phyloP scores from a whole-genome alignment of 2,113 vertebrate species.

The Xenopus tropicalis region DNA sequence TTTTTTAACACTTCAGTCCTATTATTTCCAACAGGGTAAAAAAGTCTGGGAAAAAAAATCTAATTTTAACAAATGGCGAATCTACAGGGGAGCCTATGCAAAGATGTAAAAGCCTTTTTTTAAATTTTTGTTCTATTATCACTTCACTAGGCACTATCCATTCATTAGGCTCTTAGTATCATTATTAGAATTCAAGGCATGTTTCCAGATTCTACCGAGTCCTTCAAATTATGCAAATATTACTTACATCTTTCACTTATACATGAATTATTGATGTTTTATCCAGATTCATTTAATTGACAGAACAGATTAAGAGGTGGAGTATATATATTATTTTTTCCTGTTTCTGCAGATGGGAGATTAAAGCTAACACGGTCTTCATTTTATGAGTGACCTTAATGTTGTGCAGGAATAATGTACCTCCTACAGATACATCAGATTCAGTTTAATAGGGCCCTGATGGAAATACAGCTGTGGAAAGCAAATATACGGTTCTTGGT shows the following conservation, averaged over 20 bases:
- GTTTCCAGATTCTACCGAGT: neutral
- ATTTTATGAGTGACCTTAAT: neutral
- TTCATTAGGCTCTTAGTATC: no score
- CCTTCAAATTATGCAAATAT: neutral
- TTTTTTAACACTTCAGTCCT: no score
- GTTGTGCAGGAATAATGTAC: neutral
- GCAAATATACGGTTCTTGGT: neutral
- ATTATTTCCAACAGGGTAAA: no score
- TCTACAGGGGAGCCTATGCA: no score
- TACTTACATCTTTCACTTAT: neutral
- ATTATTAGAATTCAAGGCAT: no score
- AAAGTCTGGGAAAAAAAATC: no score
- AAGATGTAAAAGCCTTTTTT: no score
- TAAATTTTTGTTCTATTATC: no score
- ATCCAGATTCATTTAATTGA: neutral
- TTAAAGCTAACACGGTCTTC: neutral
- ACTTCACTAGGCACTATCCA: no score
- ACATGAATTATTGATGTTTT: conserved; percentile 1
- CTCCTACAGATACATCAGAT: neutral
- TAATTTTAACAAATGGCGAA: no score
- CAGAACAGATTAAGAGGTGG: neutral
- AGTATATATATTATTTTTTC: neutral
- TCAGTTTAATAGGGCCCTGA: neutral
- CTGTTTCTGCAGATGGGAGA: neutral
- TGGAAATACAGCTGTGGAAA: neutral